phyloP scores from a whole-genome alignment of 2,888 invertebrate genomes.

The Elgonia sp. region DNA sequence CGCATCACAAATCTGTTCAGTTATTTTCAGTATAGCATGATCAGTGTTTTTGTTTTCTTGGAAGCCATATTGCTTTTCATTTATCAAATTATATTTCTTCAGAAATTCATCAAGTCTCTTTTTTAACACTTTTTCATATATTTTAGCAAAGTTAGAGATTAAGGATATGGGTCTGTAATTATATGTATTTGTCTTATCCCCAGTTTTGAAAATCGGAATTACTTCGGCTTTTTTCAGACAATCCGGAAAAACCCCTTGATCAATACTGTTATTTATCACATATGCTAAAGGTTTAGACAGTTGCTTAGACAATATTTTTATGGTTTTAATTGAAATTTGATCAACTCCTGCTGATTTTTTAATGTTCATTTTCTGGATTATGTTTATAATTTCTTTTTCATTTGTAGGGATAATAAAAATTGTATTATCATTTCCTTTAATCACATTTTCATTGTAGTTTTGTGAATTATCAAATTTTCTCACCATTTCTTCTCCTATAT shows the following conservation, averaged over 20 bases:
- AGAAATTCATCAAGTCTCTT: too few relatives aligned
- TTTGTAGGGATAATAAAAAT: slow-evolving; percentile 1
- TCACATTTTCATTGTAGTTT: neutral
- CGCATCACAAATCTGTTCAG: too few relatives aligned
- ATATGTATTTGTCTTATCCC: too few relatives aligned
- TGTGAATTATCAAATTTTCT: neutral
- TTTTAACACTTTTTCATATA: too few relatives aligned
- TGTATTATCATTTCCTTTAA: neutral
- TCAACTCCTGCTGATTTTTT: slow-evolving; percentile 15
- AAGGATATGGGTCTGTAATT: too few relatives aligned
- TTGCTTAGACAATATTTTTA: neutral
- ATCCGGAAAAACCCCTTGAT: slow-evolving; percentile 1
- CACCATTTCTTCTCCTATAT: neutral
- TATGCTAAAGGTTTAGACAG: neutral
- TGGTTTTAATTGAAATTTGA: slow-evolving; percentile 8
- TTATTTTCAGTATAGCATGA: too few relatives aligned
- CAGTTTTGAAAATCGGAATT: neutral
- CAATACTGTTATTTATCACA: slow-evolving; percentile 4
- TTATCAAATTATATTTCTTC: too few relatives aligned
- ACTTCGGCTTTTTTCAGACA: slow-evolving; percentile 14
- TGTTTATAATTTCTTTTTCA: slow-evolving; percentile 8
- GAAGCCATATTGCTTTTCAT: too few relatives aligned
- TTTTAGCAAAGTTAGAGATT: too few relatives aligned
- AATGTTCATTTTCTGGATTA: neutral
- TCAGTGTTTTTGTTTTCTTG: too few relatives aligned